A percentile compares a stretch with the other conserved stretches of the same genome.
These are phyloP conservation scores for Sphinx pinastri DNA, from an alignment of 2,888 invertebrate genomes.

Conservation along the genomic window DNA sequence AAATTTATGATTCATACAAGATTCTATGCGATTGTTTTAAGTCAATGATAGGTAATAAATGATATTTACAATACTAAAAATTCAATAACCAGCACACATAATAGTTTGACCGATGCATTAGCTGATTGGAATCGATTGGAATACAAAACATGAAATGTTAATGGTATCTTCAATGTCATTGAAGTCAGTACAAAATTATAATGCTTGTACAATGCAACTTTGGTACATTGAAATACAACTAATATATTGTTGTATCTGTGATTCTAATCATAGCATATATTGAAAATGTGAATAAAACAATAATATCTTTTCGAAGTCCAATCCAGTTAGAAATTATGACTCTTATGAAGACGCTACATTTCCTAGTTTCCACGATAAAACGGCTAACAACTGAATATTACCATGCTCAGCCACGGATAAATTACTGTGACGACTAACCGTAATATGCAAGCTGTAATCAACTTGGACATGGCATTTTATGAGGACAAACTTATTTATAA, in stretches of 20 bases:
- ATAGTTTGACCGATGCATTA: neutral
- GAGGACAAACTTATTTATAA: too few species aligned
- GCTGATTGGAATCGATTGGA: neutral
- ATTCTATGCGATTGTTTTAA: neutral
- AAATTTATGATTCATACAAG: neutral
- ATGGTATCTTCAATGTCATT: too few species aligned
- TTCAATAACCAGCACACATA: neutral
- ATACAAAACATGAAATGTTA: neutral
- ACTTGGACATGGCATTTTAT: too few species aligned
- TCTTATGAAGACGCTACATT: neutral
- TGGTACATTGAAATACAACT: too few species aligned
- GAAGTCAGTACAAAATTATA: too few species aligned
- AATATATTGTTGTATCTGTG: too few species aligned
- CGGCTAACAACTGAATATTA: neutral
- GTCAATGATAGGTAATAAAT: neutral
- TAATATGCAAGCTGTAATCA: neutral
- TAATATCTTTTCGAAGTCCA: too few species aligned
- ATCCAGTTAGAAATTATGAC: too few species aligned
- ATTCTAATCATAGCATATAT: too few species aligned
- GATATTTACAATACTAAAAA: neutral
- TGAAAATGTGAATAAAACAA: too few species aligned
- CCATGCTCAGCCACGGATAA: neutral
- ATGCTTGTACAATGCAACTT: too few species aligned
- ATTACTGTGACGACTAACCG: neutral
- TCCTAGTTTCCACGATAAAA: slow-evolving; percentile 10